Percentiles rank a stretch among this genome's conserved stretches.
Conservation (phyloP, 2,113 vertebrate genomes). For the Tinamus guttatus region DNA sequence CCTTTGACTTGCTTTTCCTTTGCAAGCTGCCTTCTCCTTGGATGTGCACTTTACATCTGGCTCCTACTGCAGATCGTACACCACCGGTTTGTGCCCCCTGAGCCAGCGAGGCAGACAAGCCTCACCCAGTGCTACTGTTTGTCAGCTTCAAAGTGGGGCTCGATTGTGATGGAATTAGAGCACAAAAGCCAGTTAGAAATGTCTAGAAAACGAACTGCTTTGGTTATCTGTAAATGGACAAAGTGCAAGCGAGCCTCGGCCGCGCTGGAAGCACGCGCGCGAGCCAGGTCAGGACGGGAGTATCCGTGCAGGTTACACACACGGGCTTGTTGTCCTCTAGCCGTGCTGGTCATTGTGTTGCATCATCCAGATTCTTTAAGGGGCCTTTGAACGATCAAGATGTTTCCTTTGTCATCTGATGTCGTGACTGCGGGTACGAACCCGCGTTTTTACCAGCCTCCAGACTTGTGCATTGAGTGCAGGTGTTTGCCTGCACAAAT, state of each 20-base stretch:
- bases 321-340: background rate
- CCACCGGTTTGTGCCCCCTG: background rate
- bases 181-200: constrained; percentile 3
- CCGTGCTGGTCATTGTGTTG: background rate
- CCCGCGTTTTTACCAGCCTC: background rate
- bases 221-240: constrained; percentile 21
- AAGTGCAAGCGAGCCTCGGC: background rate
- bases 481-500: background rate
- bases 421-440: background rate
- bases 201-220: background rate
- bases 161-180: background rate
- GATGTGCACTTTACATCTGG: background rate
- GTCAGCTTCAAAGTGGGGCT: background rate
- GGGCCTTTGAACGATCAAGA: background rate
- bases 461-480: background rate
- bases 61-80: background rate
- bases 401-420: background rate
- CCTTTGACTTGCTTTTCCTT: background rate
- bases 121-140: background rate
- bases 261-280: background rate
- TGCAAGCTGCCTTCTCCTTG: background rate
- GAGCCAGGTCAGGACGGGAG: background rate
- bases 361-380: background rate
- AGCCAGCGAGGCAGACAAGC: background rate
- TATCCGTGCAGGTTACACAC: background rate